Evolutionary conservation across 2,797 vertebrate genomes (phyloP).

Genomic region (Galaxias olidus): DNA sequence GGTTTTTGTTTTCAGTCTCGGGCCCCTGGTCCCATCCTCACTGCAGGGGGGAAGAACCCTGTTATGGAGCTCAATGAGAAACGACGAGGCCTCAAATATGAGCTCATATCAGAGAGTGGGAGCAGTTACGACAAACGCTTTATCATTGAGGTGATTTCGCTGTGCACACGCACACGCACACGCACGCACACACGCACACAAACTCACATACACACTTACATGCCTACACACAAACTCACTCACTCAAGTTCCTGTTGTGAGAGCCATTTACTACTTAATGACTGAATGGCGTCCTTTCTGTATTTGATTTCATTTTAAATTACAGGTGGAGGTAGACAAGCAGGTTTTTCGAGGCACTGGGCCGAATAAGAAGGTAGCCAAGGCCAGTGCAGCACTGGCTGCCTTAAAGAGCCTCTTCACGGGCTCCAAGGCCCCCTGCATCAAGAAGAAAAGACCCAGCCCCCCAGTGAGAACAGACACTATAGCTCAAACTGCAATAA

Average conservation of each 20-base stretch:
- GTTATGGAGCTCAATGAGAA: conserved; percentile 97
- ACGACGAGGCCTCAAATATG: conserved; percentile 89
- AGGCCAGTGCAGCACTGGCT: conserved; percentile 89
- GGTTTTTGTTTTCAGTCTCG: conserved; percentile 74
- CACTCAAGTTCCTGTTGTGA: neutral
- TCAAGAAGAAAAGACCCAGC: conserved; percentile 87
- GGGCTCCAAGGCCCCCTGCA: conserved; percentile 82
- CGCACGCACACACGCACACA: conserved; percentile 5
- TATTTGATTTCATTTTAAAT: neutral
- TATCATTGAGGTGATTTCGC: conserved; percentile 84
- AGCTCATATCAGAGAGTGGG: conserved; percentile 90
- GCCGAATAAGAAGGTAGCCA: conserved; percentile 94
- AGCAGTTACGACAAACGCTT: conserved; percentile 92
- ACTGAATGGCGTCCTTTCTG: neutral
- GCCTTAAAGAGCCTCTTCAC: conserved; percentile 91
- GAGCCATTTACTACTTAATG: neutral
- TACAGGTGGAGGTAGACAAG: conserved; percentile 92
- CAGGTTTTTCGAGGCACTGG: conserved; percentile 90
- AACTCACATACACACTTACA: conserved; percentile 6
- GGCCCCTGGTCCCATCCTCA: conserved; percentile 92
- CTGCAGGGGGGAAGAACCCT: conserved; percentile 91
- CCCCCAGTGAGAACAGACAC: conserved; percentile 72
- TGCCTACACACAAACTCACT: neutral
- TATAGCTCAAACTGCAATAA: conserved; percentile 2
- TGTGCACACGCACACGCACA: conserved; percentile 2